Evolutionary conservation across 2,888 invertebrate genomes (phyloP).

Genomic region (Ecdyonurus torrentis): DNA sequence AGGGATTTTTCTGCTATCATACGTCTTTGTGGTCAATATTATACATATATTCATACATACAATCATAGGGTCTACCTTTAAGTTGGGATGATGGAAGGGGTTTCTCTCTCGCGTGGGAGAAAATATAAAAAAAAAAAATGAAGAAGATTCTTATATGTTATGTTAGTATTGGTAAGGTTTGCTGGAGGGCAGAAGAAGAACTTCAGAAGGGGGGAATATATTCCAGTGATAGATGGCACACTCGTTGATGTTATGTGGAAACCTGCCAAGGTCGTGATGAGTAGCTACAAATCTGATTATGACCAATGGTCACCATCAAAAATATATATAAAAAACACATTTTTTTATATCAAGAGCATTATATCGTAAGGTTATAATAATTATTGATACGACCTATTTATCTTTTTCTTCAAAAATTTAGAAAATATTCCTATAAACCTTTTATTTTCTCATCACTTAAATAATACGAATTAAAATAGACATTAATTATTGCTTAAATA

Average conservation of each 20-base stretch:
- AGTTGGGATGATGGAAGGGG: no score
- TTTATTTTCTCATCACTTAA: no score
- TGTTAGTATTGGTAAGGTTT: no score
- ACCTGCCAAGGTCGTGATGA: background rate
- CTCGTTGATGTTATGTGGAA: background rate
- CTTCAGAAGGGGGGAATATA: background rate
- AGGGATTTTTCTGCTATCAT: background rate
- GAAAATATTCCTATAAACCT: no score
- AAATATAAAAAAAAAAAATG: no score
- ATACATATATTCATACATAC: no score
- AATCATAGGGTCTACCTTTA: no score
- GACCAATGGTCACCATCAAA: background rate
- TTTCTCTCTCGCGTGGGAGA: background rate
- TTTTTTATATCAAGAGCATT: background rate
- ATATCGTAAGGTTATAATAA: background rate
- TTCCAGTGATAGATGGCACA: background rate
- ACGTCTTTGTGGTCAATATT: background rate
- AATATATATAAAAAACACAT: no score
- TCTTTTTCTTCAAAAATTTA: no score
- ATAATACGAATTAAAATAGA: no score
- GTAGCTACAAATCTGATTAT: background rate
- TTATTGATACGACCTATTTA: background rate
- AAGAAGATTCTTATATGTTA: no score
- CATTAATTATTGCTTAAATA: no score
- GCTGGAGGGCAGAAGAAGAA: background rate